phyloP scores from a whole-genome alignment of 2,888 invertebrate genomes.

The Aphidius colemani region DNA sequence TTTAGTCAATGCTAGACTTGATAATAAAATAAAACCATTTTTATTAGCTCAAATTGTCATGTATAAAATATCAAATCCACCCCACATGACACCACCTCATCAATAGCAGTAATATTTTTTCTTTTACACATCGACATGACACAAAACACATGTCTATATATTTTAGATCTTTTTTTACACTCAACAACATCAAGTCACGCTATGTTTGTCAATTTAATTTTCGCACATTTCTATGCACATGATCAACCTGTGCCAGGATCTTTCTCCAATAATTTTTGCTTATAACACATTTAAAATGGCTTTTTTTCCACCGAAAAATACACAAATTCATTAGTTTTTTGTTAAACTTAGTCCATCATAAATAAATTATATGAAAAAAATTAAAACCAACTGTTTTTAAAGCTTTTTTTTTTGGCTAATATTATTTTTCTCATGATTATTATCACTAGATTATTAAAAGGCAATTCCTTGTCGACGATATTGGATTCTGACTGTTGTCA shows the following conservation, averaged over 20 bases:
- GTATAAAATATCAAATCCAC: too few species aligned
- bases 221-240: constrained; percentile 44
- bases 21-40: too few species aligned
- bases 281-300: neutral
- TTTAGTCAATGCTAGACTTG: too few species aligned
- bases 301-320: neutral
- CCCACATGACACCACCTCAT: too few species aligned
- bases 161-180: constrained; percentile 41
- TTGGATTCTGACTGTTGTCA: neutral
- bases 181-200: constrained; percentile 48
- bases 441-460: neutral
- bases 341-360: neutral
- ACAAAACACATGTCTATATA: neutral
- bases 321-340: neutral
- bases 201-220: constrained; percentile 44
- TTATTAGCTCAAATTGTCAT: too few species aligned
- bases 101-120: neutral
- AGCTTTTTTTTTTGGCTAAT: neutral
- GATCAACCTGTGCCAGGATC: constrained; percentile 42
- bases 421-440: neutral
- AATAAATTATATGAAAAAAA: too few species aligned
- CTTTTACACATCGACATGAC: constrained; percentile 20
- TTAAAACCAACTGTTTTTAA: too few species aligned
- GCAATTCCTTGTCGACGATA: neutral
- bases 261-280: constrained; percentile 31